Conservation (phyloP, 2,113 vertebrate genomes). For the Bothrops jararaca region DNA sequence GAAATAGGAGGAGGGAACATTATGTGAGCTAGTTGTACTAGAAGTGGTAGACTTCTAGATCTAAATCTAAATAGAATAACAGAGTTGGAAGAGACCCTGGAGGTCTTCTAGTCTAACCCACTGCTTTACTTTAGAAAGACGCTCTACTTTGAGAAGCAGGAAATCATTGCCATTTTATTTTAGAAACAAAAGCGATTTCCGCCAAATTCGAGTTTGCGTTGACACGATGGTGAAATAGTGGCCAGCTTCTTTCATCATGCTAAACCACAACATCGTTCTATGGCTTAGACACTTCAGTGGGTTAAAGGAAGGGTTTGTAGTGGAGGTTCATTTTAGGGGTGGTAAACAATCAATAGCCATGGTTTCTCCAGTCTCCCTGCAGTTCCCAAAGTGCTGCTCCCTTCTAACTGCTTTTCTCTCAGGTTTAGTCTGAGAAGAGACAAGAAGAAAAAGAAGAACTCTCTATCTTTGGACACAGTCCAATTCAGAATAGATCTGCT, state of each 20-base stretch:
- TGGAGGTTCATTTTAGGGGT: neutral
- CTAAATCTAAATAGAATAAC: too few relatives aligned
- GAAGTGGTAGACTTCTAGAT: neutral
- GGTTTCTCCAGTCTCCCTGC: neutral
- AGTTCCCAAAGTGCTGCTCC: neutral
- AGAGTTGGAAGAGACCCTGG: too few relatives aligned
- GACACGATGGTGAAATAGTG: neutral
- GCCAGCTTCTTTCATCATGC: neutral
- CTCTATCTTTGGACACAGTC: neutral
- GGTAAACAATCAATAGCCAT: neutral
- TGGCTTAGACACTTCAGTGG: neutral
- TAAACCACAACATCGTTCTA: neutral
- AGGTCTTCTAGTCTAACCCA: too few relatives aligned
- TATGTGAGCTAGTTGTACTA: neutral
- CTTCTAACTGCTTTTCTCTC: neutral
- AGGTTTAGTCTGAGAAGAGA: neutral
- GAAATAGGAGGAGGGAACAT: neutral
- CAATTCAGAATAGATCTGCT: neutral
- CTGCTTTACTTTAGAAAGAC: neutral
- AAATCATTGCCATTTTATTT: neutral
- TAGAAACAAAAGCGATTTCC: neutral
- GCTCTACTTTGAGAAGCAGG: neutral
- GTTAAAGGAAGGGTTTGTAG: neutral
- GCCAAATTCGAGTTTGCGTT: neutral
- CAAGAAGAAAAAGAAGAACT: neutral